Evolutionary conservation across 2,113 vertebrate species (phyloP).

Genomic region (Rattus rattus): DNA sequence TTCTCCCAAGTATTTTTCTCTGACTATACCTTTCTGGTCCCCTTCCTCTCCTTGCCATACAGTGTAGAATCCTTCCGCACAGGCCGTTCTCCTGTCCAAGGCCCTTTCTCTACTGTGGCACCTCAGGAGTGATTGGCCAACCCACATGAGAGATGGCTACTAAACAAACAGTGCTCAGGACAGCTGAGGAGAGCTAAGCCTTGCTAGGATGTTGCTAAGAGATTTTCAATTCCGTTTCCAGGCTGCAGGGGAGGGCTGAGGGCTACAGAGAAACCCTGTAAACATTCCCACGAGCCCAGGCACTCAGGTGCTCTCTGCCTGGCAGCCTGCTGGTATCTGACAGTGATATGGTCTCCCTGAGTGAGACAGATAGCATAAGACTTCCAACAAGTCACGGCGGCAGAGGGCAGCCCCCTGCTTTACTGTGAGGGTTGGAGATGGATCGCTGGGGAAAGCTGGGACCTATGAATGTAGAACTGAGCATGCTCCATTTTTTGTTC

Average conservation of each 20-base stretch:
- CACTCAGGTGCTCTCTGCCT: slow-evolving; percentile 31
- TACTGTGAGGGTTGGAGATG: not conserved
- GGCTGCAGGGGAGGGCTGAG: not conserved
- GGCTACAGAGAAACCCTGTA: slow-evolving; percentile 9
- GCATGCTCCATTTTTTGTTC: slow-evolving; percentile 47
- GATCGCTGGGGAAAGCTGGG: slow-evolving; percentile 25
- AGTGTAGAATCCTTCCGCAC: not conserved
- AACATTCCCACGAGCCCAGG: slow-evolving; percentile 1
- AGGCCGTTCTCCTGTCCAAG: not conserved
- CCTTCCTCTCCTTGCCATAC: not conserved
- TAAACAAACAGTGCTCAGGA: not conserved
- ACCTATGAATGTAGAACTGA: not conserved
- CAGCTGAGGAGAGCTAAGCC: not conserved
- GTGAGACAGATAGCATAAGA: slow-evolving; percentile 36
- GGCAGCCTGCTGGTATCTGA: not conserved
- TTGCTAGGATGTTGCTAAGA: not conserved
- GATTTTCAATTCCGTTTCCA: slow-evolving; percentile 17
- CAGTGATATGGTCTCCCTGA: not conserved
- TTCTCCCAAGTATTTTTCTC: not conserved
- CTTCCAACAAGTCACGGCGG: not conserved
- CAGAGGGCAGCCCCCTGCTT: slow-evolving; percentile 5
- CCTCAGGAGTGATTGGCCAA: not conserved
- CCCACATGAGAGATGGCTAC: not conserved
- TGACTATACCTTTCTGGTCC: not conserved
- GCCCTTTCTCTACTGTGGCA: not conserved